These are phyloP conservation scores for Micronycteris hirsuta DNA, from an alignment of 2,113 vertebrate species.

Conservation along the genomic window DNA sequence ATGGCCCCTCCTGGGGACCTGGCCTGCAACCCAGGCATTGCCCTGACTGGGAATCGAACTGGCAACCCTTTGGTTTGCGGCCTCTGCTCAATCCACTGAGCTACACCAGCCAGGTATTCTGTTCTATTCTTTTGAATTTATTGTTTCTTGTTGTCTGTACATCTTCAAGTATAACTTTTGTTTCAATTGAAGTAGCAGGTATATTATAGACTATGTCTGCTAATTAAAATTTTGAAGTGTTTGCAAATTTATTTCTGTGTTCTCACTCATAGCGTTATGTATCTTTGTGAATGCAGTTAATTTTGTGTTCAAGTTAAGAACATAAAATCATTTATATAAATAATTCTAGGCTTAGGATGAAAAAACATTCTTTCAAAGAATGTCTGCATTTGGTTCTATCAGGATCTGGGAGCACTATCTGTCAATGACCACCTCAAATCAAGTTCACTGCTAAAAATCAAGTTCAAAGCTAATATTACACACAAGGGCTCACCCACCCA, in stretches of 20 bases:
- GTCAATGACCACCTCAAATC: neutral
- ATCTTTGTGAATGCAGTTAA: neutral
- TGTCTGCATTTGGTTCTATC: neutral
- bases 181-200: neutral
- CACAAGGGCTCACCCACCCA: neutral
- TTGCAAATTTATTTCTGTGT: neutral
- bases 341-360: neutral
- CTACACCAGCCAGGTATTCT: too few species aligned
- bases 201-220: neutral
- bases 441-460: neutral
- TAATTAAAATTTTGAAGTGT: neutral
- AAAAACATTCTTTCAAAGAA: neutral
- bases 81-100: too few species aligned
- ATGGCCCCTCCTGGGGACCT: too few species aligned
- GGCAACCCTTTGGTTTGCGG: too few species aligned
- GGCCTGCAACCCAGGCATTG: too few species aligned
- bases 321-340: neutral
- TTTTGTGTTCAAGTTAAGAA: neutral
- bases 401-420: neutral
- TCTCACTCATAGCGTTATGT: neutral
- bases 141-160: neutral
- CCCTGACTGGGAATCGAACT: too few species aligned
- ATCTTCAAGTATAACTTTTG: conserved; percentile 1
- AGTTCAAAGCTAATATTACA: neutral
- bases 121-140: neutral